phyloP scores from a whole-genome alignment of 2,888 invertebrate genomes.

The Lycocerus yunnanus region DNA sequence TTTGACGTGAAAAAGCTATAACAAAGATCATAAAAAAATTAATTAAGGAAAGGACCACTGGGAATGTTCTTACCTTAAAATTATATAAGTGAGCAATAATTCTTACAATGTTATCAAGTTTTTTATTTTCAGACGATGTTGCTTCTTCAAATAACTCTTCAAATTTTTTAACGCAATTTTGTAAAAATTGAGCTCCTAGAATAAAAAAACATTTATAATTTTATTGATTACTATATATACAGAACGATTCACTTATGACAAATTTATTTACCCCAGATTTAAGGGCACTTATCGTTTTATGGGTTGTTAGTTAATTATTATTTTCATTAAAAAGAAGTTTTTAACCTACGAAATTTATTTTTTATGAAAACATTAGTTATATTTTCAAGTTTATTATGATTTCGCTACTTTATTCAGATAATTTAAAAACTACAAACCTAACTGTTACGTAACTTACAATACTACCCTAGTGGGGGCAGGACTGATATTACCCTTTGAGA shows the following conservation, averaged over 20 bases:
- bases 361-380: too few relatives aligned
- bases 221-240: neutral
- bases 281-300: too few relatives aligned
- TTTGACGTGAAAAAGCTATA: constrained; percentile 74
- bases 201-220: constrained; percentile 3
- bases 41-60: neutral
- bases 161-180: constrained; percentile 72
- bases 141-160: constrained; percentile 60
- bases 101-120: constrained; percentile 78
- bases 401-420: too few relatives aligned
- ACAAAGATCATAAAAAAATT: constrained; percentile 7
- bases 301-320: too few relatives aligned
- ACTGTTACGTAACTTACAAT: too few relatives aligned
- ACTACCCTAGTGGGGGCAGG: too few relatives aligned
- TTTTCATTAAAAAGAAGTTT: too few relatives aligned
- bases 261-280: too few relatives aligned
- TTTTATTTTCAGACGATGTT: constrained; percentile 72
- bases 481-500: too few relatives aligned
- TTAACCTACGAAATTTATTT: too few relatives aligned
- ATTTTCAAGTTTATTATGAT: too few relatives aligned
- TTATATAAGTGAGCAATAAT: constrained; percentile 83
- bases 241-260: neutral
- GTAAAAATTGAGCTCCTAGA: constrained; percentile 80
- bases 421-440: too few relatives aligned
- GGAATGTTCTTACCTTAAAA: constrained; percentile 72